A percentile compares a stretch with the other conserved stretches of the same genome.
Evolutionary conservation across 2,113 vertebrate species (phyloP).

Genomic region (Brachyistius frenatus): DNA sequence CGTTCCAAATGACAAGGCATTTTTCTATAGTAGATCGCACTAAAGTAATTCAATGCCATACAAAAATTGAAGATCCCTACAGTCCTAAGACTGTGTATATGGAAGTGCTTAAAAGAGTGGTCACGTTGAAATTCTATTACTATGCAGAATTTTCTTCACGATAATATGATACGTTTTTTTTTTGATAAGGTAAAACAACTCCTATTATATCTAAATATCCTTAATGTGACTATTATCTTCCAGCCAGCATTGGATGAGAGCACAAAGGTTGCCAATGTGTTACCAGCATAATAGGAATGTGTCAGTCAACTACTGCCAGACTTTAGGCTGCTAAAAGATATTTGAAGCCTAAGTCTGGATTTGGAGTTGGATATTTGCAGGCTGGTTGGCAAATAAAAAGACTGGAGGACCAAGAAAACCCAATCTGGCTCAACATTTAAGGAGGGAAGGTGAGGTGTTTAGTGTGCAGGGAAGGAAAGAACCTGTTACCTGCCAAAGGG

Average conservation of each 20-base stretch:
- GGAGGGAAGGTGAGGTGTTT: slow-evolving; percentile 14
- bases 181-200: too few relatives aligned
- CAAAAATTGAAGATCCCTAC: too few relatives aligned
- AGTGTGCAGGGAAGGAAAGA: slow-evolving; percentile 31
- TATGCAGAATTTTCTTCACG: too few relatives aligned
- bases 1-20: too few relatives aligned
- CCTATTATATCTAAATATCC: not conserved
- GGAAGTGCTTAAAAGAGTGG: too few relatives aligned
- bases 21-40: too few relatives aligned
- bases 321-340: not conserved
- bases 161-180: too few relatives aligned
- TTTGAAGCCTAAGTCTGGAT: too few relatives aligned
- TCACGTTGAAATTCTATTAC: too few relatives aligned
- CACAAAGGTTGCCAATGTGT: slow-evolving; percentile 9
- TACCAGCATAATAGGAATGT: not conserved
- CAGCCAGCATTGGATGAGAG: not conserved
- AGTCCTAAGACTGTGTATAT: too few relatives aligned
- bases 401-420: not conserved
- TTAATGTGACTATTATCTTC: too few relatives aligned
- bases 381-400: slow-evolving; percentile 27
- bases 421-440: slow-evolving; percentile 30
- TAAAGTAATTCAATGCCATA: too few relatives aligned
- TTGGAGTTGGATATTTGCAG: not conserved
- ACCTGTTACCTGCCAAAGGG: not conserved
- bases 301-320: slow-evolving; percentile 18